These are phyloP conservation scores for Sisyra nigra DNA, from an alignment of 2,888 invertebrate species.

Conservation along the genomic window DNA sequence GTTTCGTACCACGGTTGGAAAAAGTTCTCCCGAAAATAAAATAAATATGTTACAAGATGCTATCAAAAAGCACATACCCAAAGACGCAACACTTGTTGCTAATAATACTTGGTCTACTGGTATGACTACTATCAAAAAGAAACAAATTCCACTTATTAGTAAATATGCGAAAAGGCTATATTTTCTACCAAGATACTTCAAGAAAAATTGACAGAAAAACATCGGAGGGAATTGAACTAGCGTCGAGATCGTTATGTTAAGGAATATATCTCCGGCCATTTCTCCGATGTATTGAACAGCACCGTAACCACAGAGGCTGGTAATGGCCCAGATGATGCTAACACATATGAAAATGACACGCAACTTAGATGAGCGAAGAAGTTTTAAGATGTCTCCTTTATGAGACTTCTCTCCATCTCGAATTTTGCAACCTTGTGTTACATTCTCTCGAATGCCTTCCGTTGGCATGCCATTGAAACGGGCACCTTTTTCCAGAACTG, in stretches of 20 bases:
- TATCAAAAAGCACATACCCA: slow-evolving; percentile 67
- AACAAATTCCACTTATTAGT: slow-evolving; percentile 43
- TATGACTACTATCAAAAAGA: slow-evolving; percentile 38
- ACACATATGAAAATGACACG: slow-evolving; percentile 54
- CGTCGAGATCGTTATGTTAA: slow-evolving; percentile 72
- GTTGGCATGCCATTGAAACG: slow-evolving; percentile 26
- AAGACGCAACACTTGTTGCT: slow-evolving; percentile 46
- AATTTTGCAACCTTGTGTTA: slow-evolving; percentile 15
- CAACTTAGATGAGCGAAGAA: slow-evolving; percentile 53
- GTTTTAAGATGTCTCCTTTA: slow-evolving; percentile 33
- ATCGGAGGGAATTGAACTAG: slow-evolving; percentile 41
- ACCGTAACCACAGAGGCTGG: slow-evolving; percentile 77
- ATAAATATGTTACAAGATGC: slow-evolving; percentile 75
- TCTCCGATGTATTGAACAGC: slow-evolving; percentile 70
- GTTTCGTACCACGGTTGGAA: slow-evolving; percentile 78
- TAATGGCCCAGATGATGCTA: slow-evolving; percentile 67
- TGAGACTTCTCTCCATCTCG: slow-evolving; percentile 7
- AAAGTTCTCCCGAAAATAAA: slow-evolving; percentile 74
- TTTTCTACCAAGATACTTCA: slow-evolving; percentile 49
- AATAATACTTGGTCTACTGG: slow-evolving; percentile 33
- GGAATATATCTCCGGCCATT: slow-evolving; percentile 63
- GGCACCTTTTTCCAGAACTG: slow-evolving; percentile 46
- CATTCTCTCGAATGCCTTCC: slow-evolving; percentile 20
- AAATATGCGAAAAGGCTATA: slow-evolving; percentile 47
- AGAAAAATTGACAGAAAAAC: slow-evolving; percentile 27